phyloP scores from a whole-genome alignment of 2,113 vertebrate species.

The Scartelaos histophorus region DNA sequence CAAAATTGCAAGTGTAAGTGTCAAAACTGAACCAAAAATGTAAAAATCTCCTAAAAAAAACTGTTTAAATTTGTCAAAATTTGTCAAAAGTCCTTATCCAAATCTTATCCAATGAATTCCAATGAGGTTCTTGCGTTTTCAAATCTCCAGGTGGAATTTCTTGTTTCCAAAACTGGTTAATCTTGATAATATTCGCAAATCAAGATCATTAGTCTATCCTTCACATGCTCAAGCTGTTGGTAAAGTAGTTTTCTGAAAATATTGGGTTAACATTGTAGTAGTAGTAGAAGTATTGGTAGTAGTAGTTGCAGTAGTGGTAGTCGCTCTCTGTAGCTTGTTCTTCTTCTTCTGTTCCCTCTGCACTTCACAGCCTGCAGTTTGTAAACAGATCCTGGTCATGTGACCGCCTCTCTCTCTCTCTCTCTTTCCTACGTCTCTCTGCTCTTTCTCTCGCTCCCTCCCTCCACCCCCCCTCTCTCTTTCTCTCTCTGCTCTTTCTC shows the following conservation, averaged over 20 bases:
- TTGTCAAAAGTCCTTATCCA: background rate
- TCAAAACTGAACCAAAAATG: background rate
- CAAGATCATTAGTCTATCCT: no score
- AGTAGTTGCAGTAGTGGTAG: background rate
- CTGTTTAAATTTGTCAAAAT: no score
- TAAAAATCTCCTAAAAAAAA: no score
- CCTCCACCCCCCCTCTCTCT: conserved; percentile 22
- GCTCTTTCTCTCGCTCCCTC: conserved; percentile 16
- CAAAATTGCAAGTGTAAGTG: no score
- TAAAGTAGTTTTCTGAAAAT: no score
- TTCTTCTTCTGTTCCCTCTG: conserved; percentile 34
- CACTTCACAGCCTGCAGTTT: conserved; percentile 65
- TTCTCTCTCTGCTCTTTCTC: background rate
- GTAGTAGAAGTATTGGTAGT: background rate
- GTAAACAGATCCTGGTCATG: conserved; percentile 81
- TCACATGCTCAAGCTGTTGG: no score
- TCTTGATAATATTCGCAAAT: no score
- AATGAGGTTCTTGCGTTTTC: background rate
- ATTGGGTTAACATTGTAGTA: background rate
- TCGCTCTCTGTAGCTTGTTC: background rate
- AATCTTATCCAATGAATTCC: background rate
- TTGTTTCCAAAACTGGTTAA: background rate
- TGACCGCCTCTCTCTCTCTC: conserved; percentile 59
- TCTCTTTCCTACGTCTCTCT: no score
- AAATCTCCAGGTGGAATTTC: background rate